These are phyloP conservation scores for Oophaga sylvatica DNA, from an alignment of 2,797 vertebrate genomes.

Conservation along the genomic window DNA sequence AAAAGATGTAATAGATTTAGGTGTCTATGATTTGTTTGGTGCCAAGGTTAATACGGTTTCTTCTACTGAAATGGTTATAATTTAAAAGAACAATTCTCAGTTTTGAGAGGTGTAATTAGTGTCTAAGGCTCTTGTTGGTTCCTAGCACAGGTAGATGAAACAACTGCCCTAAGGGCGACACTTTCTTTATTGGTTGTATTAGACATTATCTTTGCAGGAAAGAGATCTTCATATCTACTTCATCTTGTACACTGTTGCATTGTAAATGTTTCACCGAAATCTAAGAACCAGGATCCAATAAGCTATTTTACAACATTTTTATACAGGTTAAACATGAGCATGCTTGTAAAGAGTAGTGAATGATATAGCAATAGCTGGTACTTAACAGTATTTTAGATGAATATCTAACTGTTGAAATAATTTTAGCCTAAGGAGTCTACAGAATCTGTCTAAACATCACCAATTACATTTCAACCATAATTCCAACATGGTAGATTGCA, in stretches of 20 bases:
- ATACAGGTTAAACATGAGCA: not conserved
- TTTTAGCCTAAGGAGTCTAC: too few relatives aligned
- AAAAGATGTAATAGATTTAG: not conserved
- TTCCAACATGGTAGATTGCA: too few relatives aligned
- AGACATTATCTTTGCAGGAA: constrained; percentile 16
- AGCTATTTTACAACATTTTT: not conserved
- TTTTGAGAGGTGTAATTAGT: not conserved
- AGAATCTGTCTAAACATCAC: too few relatives aligned
- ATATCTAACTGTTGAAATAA: too few relatives aligned
- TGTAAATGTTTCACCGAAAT: constrained; percentile 4
- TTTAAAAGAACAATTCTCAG: constrained; percentile 6
- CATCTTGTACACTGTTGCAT: not conserved
- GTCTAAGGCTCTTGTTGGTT: not conserved
- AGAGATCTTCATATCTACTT: constrained; percentile 13
- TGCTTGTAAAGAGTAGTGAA: not conserved
- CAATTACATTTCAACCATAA: too few relatives aligned
- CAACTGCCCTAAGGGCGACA: constrained; percentile 29
- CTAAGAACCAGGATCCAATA: not conserved
- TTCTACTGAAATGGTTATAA: not conserved
- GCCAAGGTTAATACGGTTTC: not conserved
- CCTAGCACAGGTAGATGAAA: not conserved
- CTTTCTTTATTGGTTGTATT: constrained; percentile 24
- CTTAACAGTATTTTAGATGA: too few relatives aligned
- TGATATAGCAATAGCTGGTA: not conserved
- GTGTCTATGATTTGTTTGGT: not conserved